Base-by-base conservation (phyloP, 1,140 invertebrate genomes). In the Diploscapter pachys region DNA sequence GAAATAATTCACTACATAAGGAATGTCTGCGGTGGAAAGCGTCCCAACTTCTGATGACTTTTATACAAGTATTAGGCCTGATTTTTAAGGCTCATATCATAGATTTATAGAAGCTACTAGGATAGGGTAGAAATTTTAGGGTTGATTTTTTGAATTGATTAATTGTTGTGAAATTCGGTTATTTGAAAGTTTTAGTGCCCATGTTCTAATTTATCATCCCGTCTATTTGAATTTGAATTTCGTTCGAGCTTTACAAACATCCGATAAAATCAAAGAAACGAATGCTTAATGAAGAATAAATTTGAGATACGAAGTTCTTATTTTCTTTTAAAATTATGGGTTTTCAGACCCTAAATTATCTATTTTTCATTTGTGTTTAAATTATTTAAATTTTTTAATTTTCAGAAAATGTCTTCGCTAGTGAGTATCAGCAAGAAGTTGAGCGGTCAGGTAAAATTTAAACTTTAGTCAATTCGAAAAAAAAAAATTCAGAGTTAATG, bases 371-470 rank as follows among this genome's bases (percentile, higher is more conserved):
- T 57, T 56, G 6, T 56, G n/a, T 70, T 5, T 5, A n/a, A 49
- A 57, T 1, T 6, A 31, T 57, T 13, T 61, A 2, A 11, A 13
- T 13, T 53, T 69, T 69, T 55, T 2, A 51, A 67, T 67, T 67
- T 56, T 3, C 55, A 68, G 5, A 51, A 74, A 65, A 74, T 74
- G 73, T 74, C 73, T 9, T 66, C 73, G 4, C 54, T 74, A 50
- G 63, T 65, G 4, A 69, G 65, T n/a, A 74, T 74, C 56, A 74
- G 73, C 54, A 74, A 78, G 56, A 77, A 77, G 64, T 59, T 79
- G 56, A 71, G 64, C 50, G 73, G 71, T 9, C 59, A 77, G 76
- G 13, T 66, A 80, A 61, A 69, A 72, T 50, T 70, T 55, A 59
- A 78, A 74, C 53, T 70, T 73, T n/a, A 69, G 68, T 78, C 4